A percentile compares a stretch with the other conserved stretches of the same genome.
These are phyloP conservation scores for Ctenicera cuprea DNA, from an alignment of 2,888 invertebrate species.

Conservation along the genomic window DNA sequence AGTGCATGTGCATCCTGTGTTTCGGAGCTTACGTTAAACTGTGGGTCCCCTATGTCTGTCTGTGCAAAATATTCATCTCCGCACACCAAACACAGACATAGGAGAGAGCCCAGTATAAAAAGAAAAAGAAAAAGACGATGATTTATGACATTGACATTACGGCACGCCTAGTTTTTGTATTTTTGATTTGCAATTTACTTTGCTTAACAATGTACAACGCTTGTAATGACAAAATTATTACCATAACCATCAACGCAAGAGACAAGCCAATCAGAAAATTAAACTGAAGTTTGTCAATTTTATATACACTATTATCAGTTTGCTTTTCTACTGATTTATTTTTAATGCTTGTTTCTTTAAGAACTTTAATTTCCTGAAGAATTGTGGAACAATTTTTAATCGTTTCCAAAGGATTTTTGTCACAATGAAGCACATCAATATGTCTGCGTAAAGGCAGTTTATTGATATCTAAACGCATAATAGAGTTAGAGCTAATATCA, in stretches of 20 bases:
- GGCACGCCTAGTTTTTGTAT: no score
- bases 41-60: no score
- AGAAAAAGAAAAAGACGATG: no score
- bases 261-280: not conserved
- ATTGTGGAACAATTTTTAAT: not conserved
- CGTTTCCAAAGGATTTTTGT: not conserved
- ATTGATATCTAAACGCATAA: not conserved
- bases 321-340: not conserved
- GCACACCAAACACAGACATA: no score
- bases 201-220: not conserved
- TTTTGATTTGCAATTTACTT: no score
- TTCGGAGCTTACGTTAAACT: no score
- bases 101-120: no score
- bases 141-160: no score
- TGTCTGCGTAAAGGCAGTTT: not conserved
- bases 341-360: not conserved
- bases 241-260: not conserved
- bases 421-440: not conserved
- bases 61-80: no score
- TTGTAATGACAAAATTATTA: not conserved
- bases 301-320: no score
- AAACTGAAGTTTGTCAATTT: not conserved
- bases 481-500: not conserved
- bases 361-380: not conserved
- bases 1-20: no score